Base-by-base conservation (phyloP, 2,797 vertebrate genomes). In the Coccyzus lansbergi region DNA sequence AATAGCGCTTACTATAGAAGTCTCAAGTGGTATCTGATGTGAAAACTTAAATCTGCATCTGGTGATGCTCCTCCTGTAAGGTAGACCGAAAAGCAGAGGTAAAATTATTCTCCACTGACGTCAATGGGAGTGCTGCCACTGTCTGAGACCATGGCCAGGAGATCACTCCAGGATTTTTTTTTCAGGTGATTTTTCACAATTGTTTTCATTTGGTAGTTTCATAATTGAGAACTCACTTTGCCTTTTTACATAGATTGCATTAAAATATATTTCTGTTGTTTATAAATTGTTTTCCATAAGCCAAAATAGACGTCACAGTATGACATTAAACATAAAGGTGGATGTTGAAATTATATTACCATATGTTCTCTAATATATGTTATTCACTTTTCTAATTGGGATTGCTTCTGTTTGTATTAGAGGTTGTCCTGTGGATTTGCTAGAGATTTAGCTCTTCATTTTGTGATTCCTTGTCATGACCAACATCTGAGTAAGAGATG, bases 91-190 rank as follows among this genome's bases (percentile, higher is more conserved):
- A 78, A 70, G 1, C 52, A 59, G 79, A 76, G 62, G 62, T 75
- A 59, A 87, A 84, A 59, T 74, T 62, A 44, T 67, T 77, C 74
- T 34, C n/a, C 18, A 11, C 55, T 93, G 84, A 91, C 33, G 22
- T 92, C 93, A 95, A 53, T 92, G 92, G 82, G 84, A 94, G 44
- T 48, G 21, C 89, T 94, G 91, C 79, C 82, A 93, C 65, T 31
- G 79, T 40, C 84, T 78, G 64, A 90, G 65, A 60, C 15, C 28
- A 59, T 46, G 46, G 53, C 60, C 78, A 88, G 77, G 7, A 89
- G 38, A 33, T 87, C 46, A 65, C n/a, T 83, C 79, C 64, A 89
- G 46, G 62, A 68, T 31, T 93, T 76, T 82, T 82, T 84, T 38
- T 72, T 83, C 84, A 90, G 72, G 80, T 93, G 59, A 92, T 93